Evolutionary conservation across 2,888 invertebrate species (phyloP).

Genomic region (Vannuccia rotundouncinata): DNA sequence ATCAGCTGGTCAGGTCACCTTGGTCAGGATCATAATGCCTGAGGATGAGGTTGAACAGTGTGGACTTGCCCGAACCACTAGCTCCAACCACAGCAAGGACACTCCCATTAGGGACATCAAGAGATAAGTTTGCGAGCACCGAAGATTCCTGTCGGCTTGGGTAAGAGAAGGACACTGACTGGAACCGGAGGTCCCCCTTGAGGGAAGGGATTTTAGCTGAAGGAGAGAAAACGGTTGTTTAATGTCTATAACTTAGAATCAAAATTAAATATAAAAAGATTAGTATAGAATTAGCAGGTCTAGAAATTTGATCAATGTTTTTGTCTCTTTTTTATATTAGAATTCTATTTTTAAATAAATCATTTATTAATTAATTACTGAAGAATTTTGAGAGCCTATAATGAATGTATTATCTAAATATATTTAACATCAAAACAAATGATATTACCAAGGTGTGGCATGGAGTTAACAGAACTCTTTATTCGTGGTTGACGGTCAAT

Average conservation of each 20-base stretch:
- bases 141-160: constrained; percentile 62
- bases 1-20: constrained; percentile 47
- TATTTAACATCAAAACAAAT: too few relatives aligned
- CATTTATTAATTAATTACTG: too few relatives aligned
- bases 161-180: constrained; percentile 69
- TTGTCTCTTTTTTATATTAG: too few relatives aligned
- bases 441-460: background rate
- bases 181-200: constrained; percentile 69
- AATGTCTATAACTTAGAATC: too few relatives aligned
- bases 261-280: too few relatives aligned
- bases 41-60: constrained; percentile 69
- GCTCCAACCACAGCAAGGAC: constrained; percentile 79
- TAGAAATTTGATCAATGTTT: too few relatives aligned
- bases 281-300: too few relatives aligned
- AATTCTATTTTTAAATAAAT: too few relatives aligned
- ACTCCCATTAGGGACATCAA: constrained; percentile 64
- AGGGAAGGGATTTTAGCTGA: too few relatives aligned
- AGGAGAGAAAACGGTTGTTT: too few relatives aligned
- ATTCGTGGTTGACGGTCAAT: constrained; percentile 65
- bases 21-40: constrained; percentile 65
- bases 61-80: constrained; percentile 90
- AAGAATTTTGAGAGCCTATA: too few relatives aligned
- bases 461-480: background rate
- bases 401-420: too few relatives aligned
- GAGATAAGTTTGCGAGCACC: constrained; percentile 65